Evolutionary conservation across 1,140 invertebrate species (phyloP).

Genomic region (Sinella curviseta): DNA sequence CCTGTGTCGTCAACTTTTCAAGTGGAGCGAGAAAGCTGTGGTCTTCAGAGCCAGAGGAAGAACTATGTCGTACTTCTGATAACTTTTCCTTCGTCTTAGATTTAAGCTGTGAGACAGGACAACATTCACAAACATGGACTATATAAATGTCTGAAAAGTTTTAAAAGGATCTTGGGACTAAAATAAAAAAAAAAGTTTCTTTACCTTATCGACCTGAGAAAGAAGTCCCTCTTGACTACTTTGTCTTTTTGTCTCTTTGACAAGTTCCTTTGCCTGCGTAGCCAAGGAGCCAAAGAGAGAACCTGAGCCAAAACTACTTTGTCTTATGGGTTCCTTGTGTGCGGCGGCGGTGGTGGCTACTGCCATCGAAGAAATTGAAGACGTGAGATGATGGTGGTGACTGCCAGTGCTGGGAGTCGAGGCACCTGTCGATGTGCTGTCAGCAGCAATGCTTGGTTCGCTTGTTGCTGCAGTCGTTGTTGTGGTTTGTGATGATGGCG

Average conservation of each 20-base stretch:
- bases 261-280: constrained; percentile 79
- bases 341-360: constrained; percentile 61
- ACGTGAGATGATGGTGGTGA: constrained; percentile 51
- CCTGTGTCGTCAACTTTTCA: constrained; percentile 70
- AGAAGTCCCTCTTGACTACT: constrained; percentile 83
- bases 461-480: neutral
- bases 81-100: constrained; percentile 52
- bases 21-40: constrained; percentile 51
- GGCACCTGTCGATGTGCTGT: neutral
- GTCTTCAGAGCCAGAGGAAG: constrained; percentile 47
- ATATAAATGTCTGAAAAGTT: neutral
- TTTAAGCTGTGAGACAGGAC: constrained; percentile 47
- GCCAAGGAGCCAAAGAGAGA: constrained; percentile 83
- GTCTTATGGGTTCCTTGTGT: constrained; percentile 56
- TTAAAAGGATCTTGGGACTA: no score
- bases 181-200: neutral
- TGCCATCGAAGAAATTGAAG: neutral
- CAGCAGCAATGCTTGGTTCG: neutral
- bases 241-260: constrained; percentile 79
- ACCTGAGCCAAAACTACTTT: constrained; percentile 44
- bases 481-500: neutral
- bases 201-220: constrained; percentile 86
- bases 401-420: neutral
- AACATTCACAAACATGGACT: neutral
- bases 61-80: constrained; percentile 51